These are phyloP conservation scores for Tringa solitaria DNA, from an alignment of 2,113 vertebrate species.

Conservation along the genomic window DNA sequence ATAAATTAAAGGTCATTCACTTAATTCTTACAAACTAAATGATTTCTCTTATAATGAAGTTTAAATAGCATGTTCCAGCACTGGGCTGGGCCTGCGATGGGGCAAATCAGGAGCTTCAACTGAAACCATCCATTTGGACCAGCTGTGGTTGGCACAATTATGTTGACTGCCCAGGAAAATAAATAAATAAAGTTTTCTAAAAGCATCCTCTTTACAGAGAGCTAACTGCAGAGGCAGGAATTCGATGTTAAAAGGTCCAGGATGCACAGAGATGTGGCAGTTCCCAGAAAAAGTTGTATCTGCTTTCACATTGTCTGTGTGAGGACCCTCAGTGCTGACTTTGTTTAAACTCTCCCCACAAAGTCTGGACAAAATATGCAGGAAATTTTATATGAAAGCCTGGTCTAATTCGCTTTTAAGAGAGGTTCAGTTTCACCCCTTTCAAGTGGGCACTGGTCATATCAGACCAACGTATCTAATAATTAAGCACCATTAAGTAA, in stretches of 20 bases:
- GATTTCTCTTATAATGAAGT: not conserved
- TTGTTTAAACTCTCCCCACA: not conserved
- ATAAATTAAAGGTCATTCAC: not conserved
- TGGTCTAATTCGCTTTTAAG: not conserved
- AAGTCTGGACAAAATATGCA: accelerated
- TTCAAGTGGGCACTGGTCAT: not conserved
- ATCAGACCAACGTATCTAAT: not conserved
- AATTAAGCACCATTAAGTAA: not conserved
- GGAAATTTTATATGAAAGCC: accelerated
- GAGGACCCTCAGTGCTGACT: accelerated
- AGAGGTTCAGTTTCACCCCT: not conserved
- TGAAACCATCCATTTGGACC: not conserved
- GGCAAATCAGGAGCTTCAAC: not conserved
- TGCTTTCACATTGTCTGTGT: accelerated
- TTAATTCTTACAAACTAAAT: not conserved
- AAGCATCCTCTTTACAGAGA: not conserved
- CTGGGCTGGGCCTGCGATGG: not conserved
- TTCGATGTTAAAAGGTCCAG: not conserved
- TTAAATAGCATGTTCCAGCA: not conserved
- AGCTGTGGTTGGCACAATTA: not conserved
- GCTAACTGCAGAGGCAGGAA: not conserved
- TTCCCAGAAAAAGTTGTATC: not conserved
- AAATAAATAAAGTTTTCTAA: not conserved
- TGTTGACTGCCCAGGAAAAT: not conserved
- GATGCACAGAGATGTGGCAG: not conserved